A percentile compares a stretch with the other conserved stretches of the same genome.
Evolutionary conservation across 1,140 invertebrate genomes (phyloP).

Genomic region (Drosophila obscura): DNA sequence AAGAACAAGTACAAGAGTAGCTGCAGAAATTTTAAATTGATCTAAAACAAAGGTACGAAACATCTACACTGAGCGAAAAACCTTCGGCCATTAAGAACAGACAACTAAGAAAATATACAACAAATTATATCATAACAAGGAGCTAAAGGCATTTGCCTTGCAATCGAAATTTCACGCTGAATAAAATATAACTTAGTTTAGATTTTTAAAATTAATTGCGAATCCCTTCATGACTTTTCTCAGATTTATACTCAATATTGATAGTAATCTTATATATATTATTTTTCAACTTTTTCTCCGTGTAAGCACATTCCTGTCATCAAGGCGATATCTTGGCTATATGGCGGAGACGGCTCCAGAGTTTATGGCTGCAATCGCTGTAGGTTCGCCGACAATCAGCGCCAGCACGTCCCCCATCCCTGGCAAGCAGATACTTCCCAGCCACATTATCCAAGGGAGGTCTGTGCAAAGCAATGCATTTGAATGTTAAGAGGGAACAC

Average conservation of each 20-base stretch:
- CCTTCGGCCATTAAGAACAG: no score
- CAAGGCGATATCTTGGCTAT: slow-evolving; percentile 35
- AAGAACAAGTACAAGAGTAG: no score
- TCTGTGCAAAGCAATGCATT: slow-evolving; percentile 1
- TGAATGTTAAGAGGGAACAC: not conserved
- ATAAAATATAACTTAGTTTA: no score
- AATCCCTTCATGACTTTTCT: no score
- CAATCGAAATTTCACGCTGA: no score
- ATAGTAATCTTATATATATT: not conserved
- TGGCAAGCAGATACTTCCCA: slow-evolving; percentile 62
- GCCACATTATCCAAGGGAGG: slow-evolving; percentile 62
- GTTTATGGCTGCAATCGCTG: slow-evolving; percentile 35
- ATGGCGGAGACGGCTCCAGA: slow-evolving; percentile 45
- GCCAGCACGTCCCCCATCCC: slow-evolving; percentile 58
- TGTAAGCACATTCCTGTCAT: not conserved
- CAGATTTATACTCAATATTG: not conserved
- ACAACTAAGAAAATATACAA: no score
- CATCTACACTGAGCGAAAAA: no score
- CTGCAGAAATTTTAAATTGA: slow-evolving; percentile 25
- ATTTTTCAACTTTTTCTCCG: not conserved
- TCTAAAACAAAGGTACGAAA: not conserved
- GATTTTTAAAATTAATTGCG: no score
- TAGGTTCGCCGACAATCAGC: slow-evolving; percentile 63
- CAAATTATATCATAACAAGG: no score
- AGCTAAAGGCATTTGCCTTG: no score